These are phyloP conservation scores for Rhinogobio ventralis DNA, from an alignment of 2,797 vertebrate species.

Conservation along the genomic window DNA sequence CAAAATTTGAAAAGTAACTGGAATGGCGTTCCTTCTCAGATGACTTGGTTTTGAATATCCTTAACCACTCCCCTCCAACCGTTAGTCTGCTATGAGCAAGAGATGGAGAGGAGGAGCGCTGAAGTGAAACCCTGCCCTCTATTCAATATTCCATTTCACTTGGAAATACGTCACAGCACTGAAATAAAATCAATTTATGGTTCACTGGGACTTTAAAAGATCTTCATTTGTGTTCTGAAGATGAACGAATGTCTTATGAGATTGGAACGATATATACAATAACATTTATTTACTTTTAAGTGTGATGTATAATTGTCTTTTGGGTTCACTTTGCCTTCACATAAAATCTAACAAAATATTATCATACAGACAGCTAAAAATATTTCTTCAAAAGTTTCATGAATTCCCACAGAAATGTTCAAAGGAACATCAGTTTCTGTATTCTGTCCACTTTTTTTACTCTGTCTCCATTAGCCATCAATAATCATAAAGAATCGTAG, in stretches of 20 bases:
- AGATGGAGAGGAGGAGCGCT: no score
- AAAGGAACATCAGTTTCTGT: conserved; percentile 48
- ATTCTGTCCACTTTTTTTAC: conserved; percentile 31
- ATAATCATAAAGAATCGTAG: conserved; percentile 56
- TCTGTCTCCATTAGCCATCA: conserved; percentile 50
- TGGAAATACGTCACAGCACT: no score
- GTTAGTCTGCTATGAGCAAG: no score
- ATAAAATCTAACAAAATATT: conserved; percentile 1
- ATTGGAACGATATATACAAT: not conserved
- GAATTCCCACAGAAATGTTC: conserved; percentile 23
- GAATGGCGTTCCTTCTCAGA: no score
- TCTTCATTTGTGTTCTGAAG: not conserved
- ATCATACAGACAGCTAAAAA: not conserved
- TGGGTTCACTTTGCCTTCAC: not conserved
- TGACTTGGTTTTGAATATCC: no score
- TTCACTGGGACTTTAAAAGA: no score
- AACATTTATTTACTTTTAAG: not conserved
- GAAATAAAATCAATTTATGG: no score
- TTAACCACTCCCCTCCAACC: no score
- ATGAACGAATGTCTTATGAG: rapidly evolving
- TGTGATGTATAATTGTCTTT: not conserved
- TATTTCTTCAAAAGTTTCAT: conserved; percentile 15
- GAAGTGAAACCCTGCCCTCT: no score
- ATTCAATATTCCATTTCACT: no score
- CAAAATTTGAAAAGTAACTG: no score